These are phyloP conservation scores for Tipula lateralis DNA, from an alignment of 2,888 invertebrate genomes.

Conservation along the genomic window DNA sequence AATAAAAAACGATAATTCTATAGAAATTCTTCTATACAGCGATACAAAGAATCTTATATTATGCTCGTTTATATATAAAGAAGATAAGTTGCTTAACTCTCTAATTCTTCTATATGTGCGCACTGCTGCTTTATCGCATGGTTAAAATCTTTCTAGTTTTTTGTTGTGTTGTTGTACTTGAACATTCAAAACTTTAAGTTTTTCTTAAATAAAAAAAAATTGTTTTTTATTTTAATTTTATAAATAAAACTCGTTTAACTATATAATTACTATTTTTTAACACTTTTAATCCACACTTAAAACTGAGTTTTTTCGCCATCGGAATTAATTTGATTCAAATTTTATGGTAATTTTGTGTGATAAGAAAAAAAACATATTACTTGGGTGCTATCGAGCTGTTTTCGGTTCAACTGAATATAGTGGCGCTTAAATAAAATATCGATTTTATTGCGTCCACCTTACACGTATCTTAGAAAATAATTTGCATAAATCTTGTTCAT, in stretches of 20 bases:
- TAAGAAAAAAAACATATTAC: background rate
- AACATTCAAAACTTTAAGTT: background rate
- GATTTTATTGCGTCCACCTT: background rate
- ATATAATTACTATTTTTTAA: slow-evolving; percentile 19
- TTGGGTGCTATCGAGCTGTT: background rate
- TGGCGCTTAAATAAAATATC: background rate
- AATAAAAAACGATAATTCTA: background rate
- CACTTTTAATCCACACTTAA: slow-evolving; percentile 9
- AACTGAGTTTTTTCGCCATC: background rate
- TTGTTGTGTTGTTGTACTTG: background rate
- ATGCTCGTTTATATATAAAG: background rate
- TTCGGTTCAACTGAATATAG: background rate
- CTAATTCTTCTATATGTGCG: background rate
- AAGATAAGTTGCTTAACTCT: background rate
- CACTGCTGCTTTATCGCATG: background rate
- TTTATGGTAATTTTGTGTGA: background rate
- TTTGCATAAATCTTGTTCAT: no score
- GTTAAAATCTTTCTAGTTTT: background rate
- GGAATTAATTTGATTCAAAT: background rate
- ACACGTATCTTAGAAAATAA: no score
- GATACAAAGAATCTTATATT: background rate
- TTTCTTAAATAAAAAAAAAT: background rate
- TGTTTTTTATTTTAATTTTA: background rate
- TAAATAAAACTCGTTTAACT: background rate
- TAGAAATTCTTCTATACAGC: background rate